These are phyloP conservation scores for Eupeodes corollae DNA, from an alignment of 1,140 invertebrate species.

Conservation along the genomic window DNA sequence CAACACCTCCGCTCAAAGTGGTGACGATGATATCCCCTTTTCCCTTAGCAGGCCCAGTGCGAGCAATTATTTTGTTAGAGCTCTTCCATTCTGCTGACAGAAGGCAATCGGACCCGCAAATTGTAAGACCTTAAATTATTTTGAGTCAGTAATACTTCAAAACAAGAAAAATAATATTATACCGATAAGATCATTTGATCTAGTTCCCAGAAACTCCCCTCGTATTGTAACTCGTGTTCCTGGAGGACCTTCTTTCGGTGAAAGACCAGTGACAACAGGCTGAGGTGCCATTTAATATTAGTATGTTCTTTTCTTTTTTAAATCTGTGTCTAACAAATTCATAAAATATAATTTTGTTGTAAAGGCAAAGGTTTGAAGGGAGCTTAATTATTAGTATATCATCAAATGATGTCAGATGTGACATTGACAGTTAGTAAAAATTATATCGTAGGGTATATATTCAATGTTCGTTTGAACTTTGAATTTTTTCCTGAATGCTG, in stretches of 20 bases:
- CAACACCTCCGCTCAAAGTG: conserved; percentile 79
- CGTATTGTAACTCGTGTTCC: conserved; percentile 91
- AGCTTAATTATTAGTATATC: too few relatives aligned
- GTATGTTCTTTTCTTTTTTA: neutral
- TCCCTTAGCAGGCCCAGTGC: conserved; percentile 87
- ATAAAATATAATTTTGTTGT: neutral
- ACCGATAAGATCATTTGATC: conserved; percentile 78
- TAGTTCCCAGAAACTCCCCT: conserved; percentile 87
- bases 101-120: conserved; percentile 91
- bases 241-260: conserved; percentile 94
- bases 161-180: conserved; percentile 21
- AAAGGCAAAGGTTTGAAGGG: too few relatives aligned
- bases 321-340: neutral
- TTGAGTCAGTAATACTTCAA: neutral
- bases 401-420: too few relatives aligned
- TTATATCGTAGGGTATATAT: too few relatives aligned
- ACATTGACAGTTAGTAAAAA: too few relatives aligned
- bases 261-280: conserved; percentile 89
- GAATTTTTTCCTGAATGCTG: too few relatives aligned
- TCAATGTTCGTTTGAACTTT: too few relatives aligned
- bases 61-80: conserved; percentile 90
- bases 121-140: conserved; percentile 61
- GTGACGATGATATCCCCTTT: conserved; percentile 92
- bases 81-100: conserved; percentile 97
- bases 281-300: conserved; percentile 53